Evolutionary conservation across 2,797 vertebrate species (phyloP).

Genomic region (Rhinogobio ventralis): DNA sequence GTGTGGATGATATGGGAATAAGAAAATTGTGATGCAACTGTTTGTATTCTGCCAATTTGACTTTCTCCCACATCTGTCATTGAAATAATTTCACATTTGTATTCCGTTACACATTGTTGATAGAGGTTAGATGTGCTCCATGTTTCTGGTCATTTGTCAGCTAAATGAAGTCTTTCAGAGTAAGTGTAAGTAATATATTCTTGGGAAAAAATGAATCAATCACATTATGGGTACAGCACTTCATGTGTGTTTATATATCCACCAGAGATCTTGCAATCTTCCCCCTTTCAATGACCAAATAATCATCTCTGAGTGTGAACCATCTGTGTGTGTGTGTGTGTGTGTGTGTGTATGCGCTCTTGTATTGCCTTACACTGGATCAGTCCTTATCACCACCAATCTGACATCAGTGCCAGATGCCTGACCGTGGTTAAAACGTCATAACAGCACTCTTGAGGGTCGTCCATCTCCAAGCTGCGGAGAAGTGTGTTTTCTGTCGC

Average conservation of each 20-base stretch:
- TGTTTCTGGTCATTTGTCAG: conserved; percentile 39
- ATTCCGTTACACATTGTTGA: conserved; percentile 16
- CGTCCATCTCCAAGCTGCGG: conserved; percentile 45
- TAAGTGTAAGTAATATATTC: conserved; percentile 29
- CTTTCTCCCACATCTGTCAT: conserved; percentile 32
- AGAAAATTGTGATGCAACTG: conserved; percentile 31
- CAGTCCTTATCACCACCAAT: conserved; percentile 35
- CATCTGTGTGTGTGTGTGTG: neutral
- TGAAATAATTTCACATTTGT: conserved; percentile 18
- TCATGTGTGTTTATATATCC: conserved; percentile 21
- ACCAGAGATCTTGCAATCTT: conserved; percentile 27
- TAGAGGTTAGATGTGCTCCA: conserved; percentile 26
- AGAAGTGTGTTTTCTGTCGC: conserved; percentile 43
- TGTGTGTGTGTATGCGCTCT: neutral
- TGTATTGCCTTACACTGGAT: conserved; percentile 31
- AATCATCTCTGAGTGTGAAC: conserved; percentile 31
- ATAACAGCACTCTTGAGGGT: conserved; percentile 50
- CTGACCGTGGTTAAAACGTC: conserved; percentile 33
- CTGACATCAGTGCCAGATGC: conserved; percentile 45
- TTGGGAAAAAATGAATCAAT: conserved; percentile 17
- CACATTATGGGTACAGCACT: conserved; percentile 26
- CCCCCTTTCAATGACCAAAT: conserved; percentile 31
- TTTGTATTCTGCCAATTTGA: conserved; percentile 1
- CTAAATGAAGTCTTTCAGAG: conserved; percentile 38
- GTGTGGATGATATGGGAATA: conserved; percentile 6